Evolutionary conservation across 2,888 invertebrate species (phyloP), one percentile per base, ranked within the genome.

Genomic region (Alcis repandata): DNA sequence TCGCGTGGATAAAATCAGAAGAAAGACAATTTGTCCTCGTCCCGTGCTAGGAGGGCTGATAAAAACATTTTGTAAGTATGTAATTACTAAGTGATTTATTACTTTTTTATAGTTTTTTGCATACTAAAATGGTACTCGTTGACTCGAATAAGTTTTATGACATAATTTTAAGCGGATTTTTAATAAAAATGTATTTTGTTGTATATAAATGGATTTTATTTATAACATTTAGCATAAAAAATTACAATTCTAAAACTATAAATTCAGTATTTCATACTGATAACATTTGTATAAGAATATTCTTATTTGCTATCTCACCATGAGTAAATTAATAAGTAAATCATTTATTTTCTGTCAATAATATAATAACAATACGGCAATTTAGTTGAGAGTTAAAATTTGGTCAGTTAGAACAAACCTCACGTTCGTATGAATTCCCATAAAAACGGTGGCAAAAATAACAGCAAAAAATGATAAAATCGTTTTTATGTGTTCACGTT

Each of bases 151-250:
- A 27, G 9, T 27, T 38, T 8, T 38, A 22, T 32, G 17, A 22
- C 17, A 33, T 11, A 43, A 46, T 43, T 59, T 52, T 33, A 40
- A 46, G 38, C 15, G 20, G 46, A n/a, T 60, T 60, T 53, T 60
- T 46, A 53, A 46, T 46, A 53, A 53, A 60, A 52, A 33, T 19
- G 6, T 51, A 36, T 59, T 59, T 59, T 59, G 13, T 59, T 11
- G 27, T 51, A 59, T 27, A 0, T 13, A n/a, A 52, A n/a, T 36
- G 20, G 40, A 11, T 49, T 59, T 59, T 17, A 51, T 51, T 59
- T 19, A 20, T n/a, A 49, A 17, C 11, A 8, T 1, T 13, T 36
- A 17, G 11, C 33, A 36, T 15, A 36, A 36, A 36, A 11, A 13
- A 11, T 19, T 36, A 17, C 17, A 49, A 13, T 11, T 17, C 33